Conservation (phyloP, 2,797 vertebrate species). For the Dermochelys coriacea region DNA sequence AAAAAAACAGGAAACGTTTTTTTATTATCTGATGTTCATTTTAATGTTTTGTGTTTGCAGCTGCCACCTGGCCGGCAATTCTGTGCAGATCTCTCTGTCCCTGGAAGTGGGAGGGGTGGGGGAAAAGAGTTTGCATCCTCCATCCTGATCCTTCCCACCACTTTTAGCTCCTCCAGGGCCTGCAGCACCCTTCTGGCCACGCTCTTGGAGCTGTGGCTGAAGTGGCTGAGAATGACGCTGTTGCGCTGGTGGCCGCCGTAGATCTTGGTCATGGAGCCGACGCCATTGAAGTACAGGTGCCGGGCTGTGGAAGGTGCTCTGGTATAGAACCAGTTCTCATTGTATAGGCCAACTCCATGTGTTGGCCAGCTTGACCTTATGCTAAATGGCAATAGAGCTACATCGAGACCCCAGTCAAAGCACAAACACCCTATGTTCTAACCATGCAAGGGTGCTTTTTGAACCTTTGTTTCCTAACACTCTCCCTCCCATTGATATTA, state of each 20-base stretch:
- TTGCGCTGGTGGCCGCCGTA: slow-evolving; percentile 93
- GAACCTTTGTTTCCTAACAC: not conserved
- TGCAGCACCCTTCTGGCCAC: slow-evolving; percentile 93
- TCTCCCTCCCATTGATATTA: not conserved
- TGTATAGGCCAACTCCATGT: slow-evolving; percentile 93
- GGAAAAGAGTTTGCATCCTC: slow-evolving; percentile 66
- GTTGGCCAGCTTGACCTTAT: slow-evolving; percentile 94
- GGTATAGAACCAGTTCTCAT: slow-evolving; percentile 97
- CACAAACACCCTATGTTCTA: not conserved
- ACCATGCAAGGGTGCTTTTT: not conserved
- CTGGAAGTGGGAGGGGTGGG: slow-evolving; percentile 80
- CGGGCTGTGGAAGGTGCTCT: slow-evolving; percentile 94
- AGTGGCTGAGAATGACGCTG: slow-evolving; percentile 91
- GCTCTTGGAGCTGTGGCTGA: slow-evolving; percentile 92
- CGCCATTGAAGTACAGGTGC: slow-evolving; percentile 92
- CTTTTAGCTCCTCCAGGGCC: slow-evolving; percentile 92
- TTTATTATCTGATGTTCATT: too few species aligned
- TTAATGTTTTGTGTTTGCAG: too few species aligned
- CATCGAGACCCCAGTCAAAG: accelerated
- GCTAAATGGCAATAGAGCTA: not conserved
- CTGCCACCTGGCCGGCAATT: slow-evolving; percentile 92
- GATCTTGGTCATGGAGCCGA: slow-evolving; percentile 95
- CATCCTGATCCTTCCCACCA: slow-evolving; percentile 94
- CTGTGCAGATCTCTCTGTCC: slow-evolving; percentile 87
- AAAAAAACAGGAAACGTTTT: too few species aligned